These are phyloP conservation scores for Orthosia gothica DNA, from an alignment of 2,888 invertebrate genomes.

Conservation along the genomic window DNA sequence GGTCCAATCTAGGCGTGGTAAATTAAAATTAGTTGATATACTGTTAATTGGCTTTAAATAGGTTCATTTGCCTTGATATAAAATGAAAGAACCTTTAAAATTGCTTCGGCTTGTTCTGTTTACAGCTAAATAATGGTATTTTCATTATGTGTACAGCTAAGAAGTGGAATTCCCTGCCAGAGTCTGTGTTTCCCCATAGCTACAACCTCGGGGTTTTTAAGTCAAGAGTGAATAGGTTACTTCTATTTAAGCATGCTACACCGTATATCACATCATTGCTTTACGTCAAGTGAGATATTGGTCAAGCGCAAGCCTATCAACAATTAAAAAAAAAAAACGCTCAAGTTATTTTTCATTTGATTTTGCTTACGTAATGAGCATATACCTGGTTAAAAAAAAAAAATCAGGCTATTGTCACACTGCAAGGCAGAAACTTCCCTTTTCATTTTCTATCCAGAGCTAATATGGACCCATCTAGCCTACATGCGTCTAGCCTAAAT, in stretches of 20 bases:
- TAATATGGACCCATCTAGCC: neutral
- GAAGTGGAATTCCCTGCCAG: no score
- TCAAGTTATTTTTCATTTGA: neutral
- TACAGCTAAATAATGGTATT: neutral
- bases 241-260: no score
- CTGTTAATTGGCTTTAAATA: slow-evolving; percentile 55
- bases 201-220: no score
- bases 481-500: neutral
- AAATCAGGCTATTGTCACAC: neutral
- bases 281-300: no score
- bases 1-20: slow-evolving; percentile 62
- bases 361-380: neutral
- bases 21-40: slow-evolving; percentile 63
- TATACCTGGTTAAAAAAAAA: neutral
- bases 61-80: slow-evolving; percentile 26
- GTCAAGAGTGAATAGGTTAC: no score
- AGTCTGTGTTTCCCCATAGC: no score
- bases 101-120: neutral
- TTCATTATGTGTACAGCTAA: no score
- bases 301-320: no score
- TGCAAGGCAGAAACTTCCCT: neutral
- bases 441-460: neutral
- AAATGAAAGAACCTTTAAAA: slow-evolving; percentile 13
- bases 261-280: no score
- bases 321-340: no score